Conservation (phyloP, 2,113 vertebrate genomes). For the Strix uralensis region DNA sequence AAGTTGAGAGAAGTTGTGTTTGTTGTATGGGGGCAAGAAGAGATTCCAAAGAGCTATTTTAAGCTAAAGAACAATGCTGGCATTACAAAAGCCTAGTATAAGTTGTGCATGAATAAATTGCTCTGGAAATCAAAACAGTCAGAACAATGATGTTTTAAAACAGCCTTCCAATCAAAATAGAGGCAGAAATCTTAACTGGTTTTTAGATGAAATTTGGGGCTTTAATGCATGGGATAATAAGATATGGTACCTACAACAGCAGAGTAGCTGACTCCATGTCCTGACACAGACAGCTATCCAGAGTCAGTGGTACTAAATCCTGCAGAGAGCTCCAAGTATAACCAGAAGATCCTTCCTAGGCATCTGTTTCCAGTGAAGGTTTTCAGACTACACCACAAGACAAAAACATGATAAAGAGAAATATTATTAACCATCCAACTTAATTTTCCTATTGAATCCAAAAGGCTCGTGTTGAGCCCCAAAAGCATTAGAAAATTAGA, state of each 20-base stretch:
- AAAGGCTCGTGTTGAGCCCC: not conserved
- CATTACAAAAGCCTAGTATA: not conserved
- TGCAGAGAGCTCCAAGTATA: not conserved
- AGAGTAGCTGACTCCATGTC: not conserved
- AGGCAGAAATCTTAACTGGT: not conserved
- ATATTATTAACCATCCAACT: not conserved
- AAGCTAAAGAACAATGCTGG: slow-evolving; percentile 27
- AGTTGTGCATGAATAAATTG: not conserved
- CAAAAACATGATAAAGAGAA: not conserved
- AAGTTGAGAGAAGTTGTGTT: not conserved
- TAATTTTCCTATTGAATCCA: not conserved
- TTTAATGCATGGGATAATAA: not conserved
- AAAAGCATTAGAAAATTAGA: not conserved
- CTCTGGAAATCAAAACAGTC: slow-evolving; percentile 18
- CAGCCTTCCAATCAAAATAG: slow-evolving; percentile 30
- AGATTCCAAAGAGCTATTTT: slow-evolving; percentile 26
- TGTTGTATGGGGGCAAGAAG: not conserved
- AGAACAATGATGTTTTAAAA: slow-evolving; percentile 17
- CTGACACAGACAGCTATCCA: not conserved
- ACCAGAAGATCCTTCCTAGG: not conserved
- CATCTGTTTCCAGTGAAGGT: not conserved
- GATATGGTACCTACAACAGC: not conserved
- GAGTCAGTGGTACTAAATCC: not conserved
- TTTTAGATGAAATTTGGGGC: not conserved
- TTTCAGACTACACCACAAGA: not conserved